Percentiles rank a stretch among this genome's conserved stretches.
Conservation (phyloP, 1,140 invertebrate species). For the Megalonaias nervosa region DNA sequence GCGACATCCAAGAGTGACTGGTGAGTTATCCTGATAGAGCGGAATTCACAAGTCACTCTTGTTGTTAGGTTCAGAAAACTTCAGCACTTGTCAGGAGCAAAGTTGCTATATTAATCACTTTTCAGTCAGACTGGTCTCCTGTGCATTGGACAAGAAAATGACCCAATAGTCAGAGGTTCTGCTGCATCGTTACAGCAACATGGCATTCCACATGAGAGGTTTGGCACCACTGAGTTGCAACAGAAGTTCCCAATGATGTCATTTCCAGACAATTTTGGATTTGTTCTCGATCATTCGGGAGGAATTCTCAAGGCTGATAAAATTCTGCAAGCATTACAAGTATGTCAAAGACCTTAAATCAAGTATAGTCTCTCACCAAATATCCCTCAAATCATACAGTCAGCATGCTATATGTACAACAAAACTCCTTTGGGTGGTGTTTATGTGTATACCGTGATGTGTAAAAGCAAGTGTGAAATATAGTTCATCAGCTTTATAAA, state of each 20-base stretch:
- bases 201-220: slow-evolving; percentile 24
- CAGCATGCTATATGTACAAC: no score
- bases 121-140: slow-evolving; percentile 52
- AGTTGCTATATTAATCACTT: not conserved
- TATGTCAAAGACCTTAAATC: slow-evolving; percentile 17
- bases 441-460: no score
- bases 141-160: slow-evolving; percentile 18
- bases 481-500: no score
- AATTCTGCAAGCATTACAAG: slow-evolving; percentile 61
- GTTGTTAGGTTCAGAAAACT: no score
- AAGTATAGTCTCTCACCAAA: no score
- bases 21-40: no score
- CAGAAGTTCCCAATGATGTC: slow-evolving; percentile 53
- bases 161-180: slow-evolving; percentile 22
- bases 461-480: no score
- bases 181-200: slow-evolving; percentile 30
- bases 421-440: no score
- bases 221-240: slow-evolving; percentile 26
- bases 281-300: slow-evolving; percentile 56
- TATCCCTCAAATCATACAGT: no score
- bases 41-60: no score
- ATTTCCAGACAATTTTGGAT: slow-evolving; percentile 39
- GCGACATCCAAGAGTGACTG: no score
- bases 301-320: slow-evolving; percentile 64
- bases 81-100: not conserved